phyloP scores from a whole-genome alignment of 2,888 invertebrate genomes.

The Nycteola revayana region DNA sequence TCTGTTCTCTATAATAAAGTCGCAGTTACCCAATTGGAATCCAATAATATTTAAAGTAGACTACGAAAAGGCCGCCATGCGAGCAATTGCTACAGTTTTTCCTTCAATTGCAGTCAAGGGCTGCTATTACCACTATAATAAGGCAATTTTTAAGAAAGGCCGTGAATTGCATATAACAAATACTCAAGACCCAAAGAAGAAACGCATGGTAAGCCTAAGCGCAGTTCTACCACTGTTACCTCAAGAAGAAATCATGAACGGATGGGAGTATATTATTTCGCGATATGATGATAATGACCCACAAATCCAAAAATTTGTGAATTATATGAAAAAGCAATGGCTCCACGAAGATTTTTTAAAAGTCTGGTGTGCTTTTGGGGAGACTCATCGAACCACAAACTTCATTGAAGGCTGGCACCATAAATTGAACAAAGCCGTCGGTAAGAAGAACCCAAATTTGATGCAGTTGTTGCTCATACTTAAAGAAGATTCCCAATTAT shows the following conservation, averaged over 20 bases:
- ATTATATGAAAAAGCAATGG: constrained; percentile 3
- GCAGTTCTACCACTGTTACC: constrained; percentile 7
- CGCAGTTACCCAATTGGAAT: constrained; percentile 6
- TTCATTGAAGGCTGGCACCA: constrained; percentile 8
- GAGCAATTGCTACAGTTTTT: not conserved
- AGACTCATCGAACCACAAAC: constrained; percentile 9
- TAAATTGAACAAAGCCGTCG: constrained; percentile 5
- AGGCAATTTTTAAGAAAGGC: constrained; percentile 8
- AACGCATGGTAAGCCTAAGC: constrained; percentile 5
- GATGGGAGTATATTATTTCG: constrained; percentile 5
- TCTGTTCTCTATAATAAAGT: constrained; percentile 9
- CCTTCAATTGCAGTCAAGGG: constrained; percentile 3
- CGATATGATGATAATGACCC: constrained; percentile 5
- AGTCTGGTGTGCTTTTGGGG: constrained; percentile 9
- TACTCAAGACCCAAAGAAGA: not conserved
- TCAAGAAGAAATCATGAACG: constrained; percentile 2
- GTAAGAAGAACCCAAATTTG: constrained; percentile 6
- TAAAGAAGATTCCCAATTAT: constrained; percentile 5
- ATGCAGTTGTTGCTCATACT: constrained; percentile 5
- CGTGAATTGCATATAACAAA: not conserved
- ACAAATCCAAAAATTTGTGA: constrained; percentile 5
- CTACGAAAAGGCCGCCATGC: constrained; percentile 2
- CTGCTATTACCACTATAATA: constrained; percentile 6
- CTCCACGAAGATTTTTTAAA: constrained; percentile 5
- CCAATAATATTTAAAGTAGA: constrained; percentile 7